These are phyloP conservation scores for Noctua janthina DNA, from an alignment of 2,888 invertebrate species.

Conservation along the genomic window DNA sequence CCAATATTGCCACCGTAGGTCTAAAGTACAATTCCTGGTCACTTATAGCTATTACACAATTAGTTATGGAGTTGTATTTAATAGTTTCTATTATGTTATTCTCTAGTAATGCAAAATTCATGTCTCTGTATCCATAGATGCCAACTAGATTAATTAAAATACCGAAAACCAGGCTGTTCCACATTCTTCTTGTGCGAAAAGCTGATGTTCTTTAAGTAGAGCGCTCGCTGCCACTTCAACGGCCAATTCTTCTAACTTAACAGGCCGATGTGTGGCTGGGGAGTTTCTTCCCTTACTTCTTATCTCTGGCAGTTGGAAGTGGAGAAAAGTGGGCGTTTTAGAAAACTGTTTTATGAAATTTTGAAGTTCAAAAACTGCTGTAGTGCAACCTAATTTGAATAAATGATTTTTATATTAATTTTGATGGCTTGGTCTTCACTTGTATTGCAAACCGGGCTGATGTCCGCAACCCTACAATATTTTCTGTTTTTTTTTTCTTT, in stretches of 20 bases:
- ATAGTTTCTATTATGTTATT: background rate
- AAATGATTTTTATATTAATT: background rate
- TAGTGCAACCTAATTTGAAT: too few species aligned
- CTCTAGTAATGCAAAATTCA: background rate
- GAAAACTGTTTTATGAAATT: background rate
- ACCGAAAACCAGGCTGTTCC: slow-evolving; percentile 12
- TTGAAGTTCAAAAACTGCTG: background rate
- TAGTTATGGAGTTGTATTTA: slow-evolving; percentile 49
- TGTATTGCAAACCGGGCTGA: background rate
- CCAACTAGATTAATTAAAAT: slow-evolving; percentile 3
- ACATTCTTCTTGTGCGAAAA: slow-evolving; percentile 32
- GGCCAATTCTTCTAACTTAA: background rate
- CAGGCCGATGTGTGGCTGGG: background rate
- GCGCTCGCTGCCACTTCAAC: background rate
- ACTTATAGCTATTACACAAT: slow-evolving; percentile 66
- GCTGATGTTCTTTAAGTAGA: background rate
- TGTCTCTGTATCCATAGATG: slow-evolving; percentile 1
- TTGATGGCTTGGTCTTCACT: background rate
- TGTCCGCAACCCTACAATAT: background rate
- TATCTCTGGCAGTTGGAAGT: background rate
- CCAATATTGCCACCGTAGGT: slow-evolving; percentile 64
- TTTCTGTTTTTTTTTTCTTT: background rate
- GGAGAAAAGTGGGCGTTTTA: background rate
- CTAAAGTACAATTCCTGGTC: slow-evolving; percentile 54
- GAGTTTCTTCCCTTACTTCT: background rate